Conservation (phyloP, 1,140 invertebrate species). For the Sipha flava region DNA sequence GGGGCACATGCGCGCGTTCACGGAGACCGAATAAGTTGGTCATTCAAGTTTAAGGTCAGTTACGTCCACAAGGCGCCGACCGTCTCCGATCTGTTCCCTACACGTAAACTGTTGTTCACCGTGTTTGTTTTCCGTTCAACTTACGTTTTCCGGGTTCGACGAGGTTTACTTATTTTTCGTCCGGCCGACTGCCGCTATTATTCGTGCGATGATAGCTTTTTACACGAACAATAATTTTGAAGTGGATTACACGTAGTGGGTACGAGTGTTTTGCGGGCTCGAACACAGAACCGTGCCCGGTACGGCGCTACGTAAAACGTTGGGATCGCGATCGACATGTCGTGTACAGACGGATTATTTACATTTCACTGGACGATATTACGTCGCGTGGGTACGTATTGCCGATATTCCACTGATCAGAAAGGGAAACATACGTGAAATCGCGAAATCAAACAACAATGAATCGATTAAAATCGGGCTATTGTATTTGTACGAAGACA, state of each 20-base stretch:
- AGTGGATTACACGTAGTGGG: no score
- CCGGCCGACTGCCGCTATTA: no score
- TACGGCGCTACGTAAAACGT: no score
- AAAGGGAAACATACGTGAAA: not conserved
- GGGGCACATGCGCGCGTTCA: slow-evolving; percentile 28
- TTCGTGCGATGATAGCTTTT: no score
- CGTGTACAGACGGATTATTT: no score
- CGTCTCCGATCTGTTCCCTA: not conserved
- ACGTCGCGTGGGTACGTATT: not conserved
- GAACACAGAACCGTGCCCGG: no score
- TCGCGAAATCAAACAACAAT: not conserved
- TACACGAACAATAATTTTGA: no score
- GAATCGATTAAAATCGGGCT: not conserved
- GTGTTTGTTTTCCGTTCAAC: not conserved
- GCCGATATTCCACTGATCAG: not conserved
- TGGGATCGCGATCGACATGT: no score
- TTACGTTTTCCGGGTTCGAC: not conserved
- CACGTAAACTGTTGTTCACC: not conserved
- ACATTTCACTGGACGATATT: no score
- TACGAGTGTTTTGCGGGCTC: no score
- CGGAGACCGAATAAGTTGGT: slow-evolving; percentile 26
- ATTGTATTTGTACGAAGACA: not conserved
- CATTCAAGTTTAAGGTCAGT: slow-evolving; percentile 32
- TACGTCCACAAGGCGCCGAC: slow-evolving; percentile 2
- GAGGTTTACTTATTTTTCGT: not conserved